Evolutionary conservation across 1,140 invertebrate genomes (phyloP), one percentile per base, ranked within the genome.

Genomic region (Thereuonema tuberculata): DNA sequence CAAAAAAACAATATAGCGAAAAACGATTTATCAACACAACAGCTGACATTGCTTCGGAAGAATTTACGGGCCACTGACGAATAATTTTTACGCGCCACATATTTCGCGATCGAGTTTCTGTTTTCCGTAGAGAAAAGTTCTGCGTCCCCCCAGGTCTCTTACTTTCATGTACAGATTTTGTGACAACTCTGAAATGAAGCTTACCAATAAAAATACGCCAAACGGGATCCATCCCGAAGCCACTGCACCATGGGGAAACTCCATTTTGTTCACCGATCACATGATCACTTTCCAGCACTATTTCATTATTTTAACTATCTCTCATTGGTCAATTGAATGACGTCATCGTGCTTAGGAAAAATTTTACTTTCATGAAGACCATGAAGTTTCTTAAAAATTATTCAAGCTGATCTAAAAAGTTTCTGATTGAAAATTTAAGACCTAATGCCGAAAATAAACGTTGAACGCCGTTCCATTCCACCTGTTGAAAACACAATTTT

Each of bases 211-310:
- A 47, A 69, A 67, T 29, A 72, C 64, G 21, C 68, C 65, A 66
- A 73, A 73, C 1, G 72, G 72, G 56, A 73, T 69, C 70, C 71
- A 71, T 25, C 69, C 69, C 21, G 67, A 67, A 47, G 71, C 71
- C 15, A 70, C 61, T 24, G 68, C 69, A n/a, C 61, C 59, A 57
- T 64, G 64, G 29, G 69, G 69, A 53, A 69, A 66, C 52, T 64
- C 63, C 67, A 70, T 70, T 63, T 66, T 67, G 26, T 58, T 62
- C 62, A n/a, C n/a, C n/a, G 61, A 9, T 43, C 37, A n/a, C 9
- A 43, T 43, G 37, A n/a, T n/a, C 9, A 43, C 37, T 43, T n/a
- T 12, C 37, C 9, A 12, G 37, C n/a, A n/a, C n/a, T n/a, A 43
- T 43, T 43, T 12, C 9, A 9, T n/a, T n/a, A 43, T 12, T 12